Evolutionary conservation across 2,888 invertebrate genomes (phyloP), one percentile per base, ranked within the genome.

Genomic region (Luffia ferchaultella): DNA sequence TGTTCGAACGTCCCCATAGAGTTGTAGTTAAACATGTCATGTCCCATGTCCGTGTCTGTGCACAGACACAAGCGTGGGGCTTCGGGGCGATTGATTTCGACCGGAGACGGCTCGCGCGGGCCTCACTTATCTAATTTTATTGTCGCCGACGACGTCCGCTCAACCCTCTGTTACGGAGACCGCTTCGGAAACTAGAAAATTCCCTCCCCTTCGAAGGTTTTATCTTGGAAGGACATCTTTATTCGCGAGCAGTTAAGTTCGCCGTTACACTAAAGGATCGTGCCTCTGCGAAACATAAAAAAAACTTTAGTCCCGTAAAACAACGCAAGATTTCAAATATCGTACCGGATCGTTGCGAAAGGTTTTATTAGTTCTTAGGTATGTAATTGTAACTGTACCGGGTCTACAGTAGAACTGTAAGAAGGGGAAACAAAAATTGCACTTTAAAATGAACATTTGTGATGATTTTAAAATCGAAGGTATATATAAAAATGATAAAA

Each of bases 111-210:
- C 72, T 72, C 70, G 68, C 68, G 73, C 73, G 73, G 77, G 75
- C 76, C 67, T 73, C 74, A 80, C 78, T 80, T 82, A 80, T 82
- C 80, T 82, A 79, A 82, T 82, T 82, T 82, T 82, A 82, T 79
- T 80, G 79, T 82, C 79, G 80, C 74, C 70, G 69, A 63, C 67
- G 68, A 65, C 66, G 67, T 44, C 48, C 61, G 62, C 63, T 63
- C 63, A 64, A 74, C 73, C 73, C 74, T 73, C 70, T 70, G 48
- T 42, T 45, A 42, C 16, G 16, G 41, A 18, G 64, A 66, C 62
- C 63, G 64, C 66, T 66, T 57, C 62, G 59, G 63, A 68, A 69
- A 68, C 70, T 75, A 70, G 73, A 69, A 72, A 75, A 73, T 70
- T 75, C 70, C 67, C 59, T 63, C 61, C 63, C 66, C 65, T 62